Percentiles rank a stretch among this genome's conserved stretches.
phyloP scores from a whole-genome alignment of 2,113 vertebrate species.

The Apeltes quadracus region DNA sequence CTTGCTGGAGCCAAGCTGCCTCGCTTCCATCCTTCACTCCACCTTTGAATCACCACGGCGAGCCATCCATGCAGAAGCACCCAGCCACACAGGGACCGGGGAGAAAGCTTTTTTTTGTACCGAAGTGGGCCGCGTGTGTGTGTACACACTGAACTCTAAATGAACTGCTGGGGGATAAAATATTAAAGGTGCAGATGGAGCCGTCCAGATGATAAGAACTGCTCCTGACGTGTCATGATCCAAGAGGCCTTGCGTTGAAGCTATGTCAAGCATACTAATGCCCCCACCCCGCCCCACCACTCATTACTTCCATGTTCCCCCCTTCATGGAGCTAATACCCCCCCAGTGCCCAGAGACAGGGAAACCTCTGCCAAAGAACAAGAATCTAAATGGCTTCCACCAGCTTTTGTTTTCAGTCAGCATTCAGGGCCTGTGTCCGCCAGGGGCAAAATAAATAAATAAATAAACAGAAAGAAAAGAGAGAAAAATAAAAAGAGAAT shows the following conservation, averaged over 20 bases:
- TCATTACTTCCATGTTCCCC: slow-evolving; percentile 93
- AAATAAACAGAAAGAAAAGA: slow-evolving; percentile 15
- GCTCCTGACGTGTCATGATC: slow-evolving; percentile 96
- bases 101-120: slow-evolving; percentile 84
- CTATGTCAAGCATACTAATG: slow-evolving; percentile 97
- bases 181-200: slow-evolving; percentile 99
- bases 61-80: slow-evolving; percentile 91
- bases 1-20: slow-evolving; percentile 83
- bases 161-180: slow-evolving; percentile 94
- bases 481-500: background rate
- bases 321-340: slow-evolving; percentile 95
- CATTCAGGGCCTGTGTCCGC: slow-evolving; percentile 38
- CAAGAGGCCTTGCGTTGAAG: slow-evolving; percentile 91
- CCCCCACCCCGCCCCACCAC: slow-evolving; percentile 83
- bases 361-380: slow-evolving; percentile 73
- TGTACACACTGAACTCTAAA: slow-evolving; percentile 90
- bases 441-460: slow-evolving; percentile 13
- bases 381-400: slow-evolving; percentile 73
- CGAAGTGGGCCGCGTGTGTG: slow-evolving; percentile 67
- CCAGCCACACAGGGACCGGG: slow-evolving; percentile 85
- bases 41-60: slow-evolving; percentile 85
- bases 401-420: slow-evolving; percentile 42
- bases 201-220: slow-evolving; percentile 97
- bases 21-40: slow-evolving; percentile 77
- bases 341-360: slow-evolving; percentile 84